These are phyloP conservation scores for Carduelis carduelis DNA, from an alignment of 2,797 vertebrate species.

Conservation along the genomic window DNA sequence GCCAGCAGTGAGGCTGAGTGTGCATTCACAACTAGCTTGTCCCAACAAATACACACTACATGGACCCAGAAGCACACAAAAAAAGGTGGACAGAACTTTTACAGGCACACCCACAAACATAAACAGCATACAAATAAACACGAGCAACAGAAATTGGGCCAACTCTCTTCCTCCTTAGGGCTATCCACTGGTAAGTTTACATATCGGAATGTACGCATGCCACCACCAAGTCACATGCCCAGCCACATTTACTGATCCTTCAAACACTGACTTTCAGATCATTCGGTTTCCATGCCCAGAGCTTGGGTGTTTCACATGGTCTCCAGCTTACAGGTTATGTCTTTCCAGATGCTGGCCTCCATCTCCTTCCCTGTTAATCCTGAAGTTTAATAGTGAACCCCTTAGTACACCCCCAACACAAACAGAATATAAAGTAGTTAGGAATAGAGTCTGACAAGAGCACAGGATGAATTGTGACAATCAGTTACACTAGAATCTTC, in stretches of 20 bases:
- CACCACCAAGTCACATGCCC: no score
- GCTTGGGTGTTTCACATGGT: not conserved
- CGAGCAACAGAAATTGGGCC: not conserved
- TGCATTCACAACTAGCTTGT: accelerated
- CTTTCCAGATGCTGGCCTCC: not conserved
- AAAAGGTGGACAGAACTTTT: not conserved
- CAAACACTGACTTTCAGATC: not conserved
- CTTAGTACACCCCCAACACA: not conserved
- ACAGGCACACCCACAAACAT: not conserved
- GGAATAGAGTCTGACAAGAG: not conserved
- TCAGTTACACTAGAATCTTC: not conserved
- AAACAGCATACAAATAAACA: not conserved
- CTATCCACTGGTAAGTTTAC: not conserved
- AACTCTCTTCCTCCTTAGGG: not conserved
- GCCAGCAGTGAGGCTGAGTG: not conserved
- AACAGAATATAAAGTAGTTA: not conserved
- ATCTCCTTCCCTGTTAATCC: not conserved
- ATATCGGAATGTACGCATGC: accelerated
- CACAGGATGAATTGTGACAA: not conserved
- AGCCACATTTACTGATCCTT: not conserved
- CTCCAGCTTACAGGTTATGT: not conserved
- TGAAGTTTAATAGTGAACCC: not conserved
- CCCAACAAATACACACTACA: not conserved
- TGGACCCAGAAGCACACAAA: not conserved
- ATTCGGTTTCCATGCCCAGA: not conserved